Percentiles rank a stretch among this genome's conserved stretches.
Conservation (phyloP, 64 coral and sea anemone genomes). For the Exaiptasia diaphana region DNA sequence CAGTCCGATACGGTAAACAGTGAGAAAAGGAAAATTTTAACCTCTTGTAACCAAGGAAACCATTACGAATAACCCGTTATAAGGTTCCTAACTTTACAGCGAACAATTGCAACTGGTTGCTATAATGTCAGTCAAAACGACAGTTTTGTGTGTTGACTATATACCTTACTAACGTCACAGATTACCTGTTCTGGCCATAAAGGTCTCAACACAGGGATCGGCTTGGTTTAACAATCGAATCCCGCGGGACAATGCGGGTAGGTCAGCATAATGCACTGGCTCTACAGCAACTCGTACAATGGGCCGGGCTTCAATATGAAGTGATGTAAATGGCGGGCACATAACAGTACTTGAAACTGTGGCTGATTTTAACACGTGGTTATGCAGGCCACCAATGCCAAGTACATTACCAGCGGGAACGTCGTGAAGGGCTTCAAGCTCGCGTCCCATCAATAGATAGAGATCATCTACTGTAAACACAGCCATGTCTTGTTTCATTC, state of each 20-base stretch:
- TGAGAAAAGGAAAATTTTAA: too few relatives aligned
- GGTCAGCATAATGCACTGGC: conserved; percentile 78
- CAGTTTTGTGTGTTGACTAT: too few relatives aligned
- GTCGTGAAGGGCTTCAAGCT: conserved; percentile 69
- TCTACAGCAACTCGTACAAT: conserved; percentile 96
- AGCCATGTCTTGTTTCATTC: conserved; percentile 64
- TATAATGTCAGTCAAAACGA: too few relatives aligned
- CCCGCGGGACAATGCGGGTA: conserved; percentile 73
- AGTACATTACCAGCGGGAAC: conserved; percentile 92
- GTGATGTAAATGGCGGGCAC: conserved; percentile 88
- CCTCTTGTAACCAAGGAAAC: too few relatives aligned
- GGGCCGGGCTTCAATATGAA: conserved; percentile 74
- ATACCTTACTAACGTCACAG: too few relatives aligned
- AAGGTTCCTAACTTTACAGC: too few relatives aligned
- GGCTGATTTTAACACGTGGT: conserved; percentile 88
- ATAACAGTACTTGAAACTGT: conserved; percentile 82
- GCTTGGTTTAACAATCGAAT: conserved; percentile 96
- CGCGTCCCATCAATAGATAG: conserved; percentile 94
- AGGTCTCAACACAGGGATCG: conserved; percentile 91
- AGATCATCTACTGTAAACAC: conserved; percentile 77
- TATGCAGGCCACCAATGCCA: conserved; percentile 86
- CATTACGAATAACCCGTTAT: too few relatives aligned
- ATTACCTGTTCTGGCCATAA: conserved; percentile 95
- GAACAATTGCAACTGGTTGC: too few relatives aligned
- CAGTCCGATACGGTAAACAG: too few relatives aligned